Evolutionary conservation across 2,888 invertebrate species (phyloP).

Genomic region (Leucophora obtusa): DNA sequence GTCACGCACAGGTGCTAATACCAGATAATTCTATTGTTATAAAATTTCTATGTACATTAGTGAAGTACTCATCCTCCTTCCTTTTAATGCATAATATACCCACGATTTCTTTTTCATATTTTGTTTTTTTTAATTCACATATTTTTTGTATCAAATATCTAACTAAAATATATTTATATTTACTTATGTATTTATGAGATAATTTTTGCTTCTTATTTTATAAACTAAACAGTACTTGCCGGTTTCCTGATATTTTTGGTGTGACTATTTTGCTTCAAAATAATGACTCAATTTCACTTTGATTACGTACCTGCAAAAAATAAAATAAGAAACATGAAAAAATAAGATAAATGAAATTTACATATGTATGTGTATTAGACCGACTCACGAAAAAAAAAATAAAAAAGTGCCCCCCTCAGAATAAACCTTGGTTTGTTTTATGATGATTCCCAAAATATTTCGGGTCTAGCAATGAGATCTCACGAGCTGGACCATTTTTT

Average conservation of each 20-base stretch:
- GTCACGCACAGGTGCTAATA: constrained; percentile 43
- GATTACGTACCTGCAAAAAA: constrained; percentile 64
- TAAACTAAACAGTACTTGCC: constrained; percentile 50
- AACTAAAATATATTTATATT: not conserved
- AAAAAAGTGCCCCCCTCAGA: too few relatives aligned
- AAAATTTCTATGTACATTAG: not conserved
- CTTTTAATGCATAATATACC: not conserved
- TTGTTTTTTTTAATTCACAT: too few relatives aligned
- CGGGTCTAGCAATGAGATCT: too few relatives aligned
- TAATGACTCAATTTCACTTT: constrained; percentile 41
- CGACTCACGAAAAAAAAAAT: too few relatives aligned
- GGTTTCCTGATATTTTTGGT: constrained; percentile 13
- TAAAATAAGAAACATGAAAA: constrained; percentile 16
- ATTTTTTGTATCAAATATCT: too few relatives aligned
- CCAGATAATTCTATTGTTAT: not conserved
- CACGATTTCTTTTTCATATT: not conserved
- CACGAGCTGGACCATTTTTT: too few relatives aligned
- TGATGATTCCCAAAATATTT: too few relatives aligned
- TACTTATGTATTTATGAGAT: not conserved
- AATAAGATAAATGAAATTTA: constrained; percentile 33
- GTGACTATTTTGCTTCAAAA: constrained; percentile 8
- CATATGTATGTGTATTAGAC: constrained; percentile 11
- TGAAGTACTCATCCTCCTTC: not conserved
- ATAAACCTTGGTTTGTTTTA: too few relatives aligned
- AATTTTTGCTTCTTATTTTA: not conserved